A percentile compares a stretch with the other conserved stretches of the same genome.
phyloP scores from a whole-genome alignment of 2,888 invertebrate species.

The Parelbella ahira region DNA sequence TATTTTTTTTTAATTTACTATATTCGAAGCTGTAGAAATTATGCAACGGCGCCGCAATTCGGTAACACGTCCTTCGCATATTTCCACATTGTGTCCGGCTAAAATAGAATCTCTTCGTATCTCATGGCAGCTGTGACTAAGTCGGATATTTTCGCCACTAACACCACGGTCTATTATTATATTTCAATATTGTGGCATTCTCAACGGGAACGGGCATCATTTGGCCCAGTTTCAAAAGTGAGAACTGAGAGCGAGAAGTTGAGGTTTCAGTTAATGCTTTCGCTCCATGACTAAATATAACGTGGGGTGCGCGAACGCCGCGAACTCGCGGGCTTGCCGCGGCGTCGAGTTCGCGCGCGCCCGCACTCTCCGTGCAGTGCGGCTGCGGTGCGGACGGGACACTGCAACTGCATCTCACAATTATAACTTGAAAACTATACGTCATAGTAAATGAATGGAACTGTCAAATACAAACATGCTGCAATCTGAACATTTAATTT shows the following conservation, averaged over 20 bases:
- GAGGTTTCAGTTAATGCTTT: constrained; percentile 74
- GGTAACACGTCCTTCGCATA: constrained; percentile 58
- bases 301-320: constrained; percentile 39
- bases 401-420: constrained; percentile 12
- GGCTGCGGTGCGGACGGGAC: constrained; percentile 31
- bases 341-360: constrained; percentile 24
- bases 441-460: constrained; percentile 4
- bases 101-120: constrained; percentile 57
- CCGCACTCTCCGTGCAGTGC: constrained; percentile 26
- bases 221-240: constrained; percentile 80
- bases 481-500: not conserved
- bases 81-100: constrained; percentile 62
- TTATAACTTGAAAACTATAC: constrained; percentile 9
- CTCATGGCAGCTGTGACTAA: constrained; percentile 66
- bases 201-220: constrained; percentile 71
- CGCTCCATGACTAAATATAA: constrained; percentile 71
- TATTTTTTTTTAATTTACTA: no score
- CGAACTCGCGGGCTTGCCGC: constrained; percentile 24
- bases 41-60: constrained; percentile 25
- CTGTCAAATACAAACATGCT: not conserved
- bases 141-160: constrained; percentile 71
- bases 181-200: constrained; percentile 79
- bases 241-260: constrained; percentile 72
- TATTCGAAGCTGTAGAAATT: constrained; percentile 16
- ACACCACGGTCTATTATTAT: constrained; percentile 72